Evolutionary conservation across 2,888 invertebrate species (phyloP), one percentile per base, ranked within the genome.

Genomic region (Drosophila atripex): DNA sequence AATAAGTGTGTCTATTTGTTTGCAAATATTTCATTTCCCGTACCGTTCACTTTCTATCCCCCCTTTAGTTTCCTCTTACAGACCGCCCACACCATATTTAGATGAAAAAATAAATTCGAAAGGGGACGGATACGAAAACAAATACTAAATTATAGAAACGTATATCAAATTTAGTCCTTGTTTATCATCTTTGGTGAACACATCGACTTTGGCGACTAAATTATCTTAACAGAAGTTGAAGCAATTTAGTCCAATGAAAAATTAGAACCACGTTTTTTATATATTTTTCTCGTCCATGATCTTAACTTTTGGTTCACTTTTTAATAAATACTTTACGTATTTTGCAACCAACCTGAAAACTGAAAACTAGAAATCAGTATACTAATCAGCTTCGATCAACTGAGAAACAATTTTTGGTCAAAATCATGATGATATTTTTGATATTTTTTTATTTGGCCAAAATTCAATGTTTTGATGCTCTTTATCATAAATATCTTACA

Each of bases 1-100:
- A 86, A 88, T 84, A 85, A 86, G 76, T 88, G 88, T 78, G 86
- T 88, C 84, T 88, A 86, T 88, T 88, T 88, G 88, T 86, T 88
- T 73, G 73, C 86, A 83, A 85, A 88, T 88, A 86, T 86, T 88
- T 86, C 77, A 86, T 86, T 85, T 85, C 88, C 88, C 85, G 71
- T 86, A 75, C 79, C 77, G 69, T 71, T 77, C 64, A 35, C 78
- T 60, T 76, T 30, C 60, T 16, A 41, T 41, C 57, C 4, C 21
- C 9, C 28, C 41, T 11, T 41, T 41, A 4, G 12, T 16, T 9
- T 18, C 9, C 16, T 8, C 8, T 12, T 7, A 23, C 3, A 2
- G 23, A 14, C 14, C 32, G 23, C 23, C 38, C 38, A 51, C 38
- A 46, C 25, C 45, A 30, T 32, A 16, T 21, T 49, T 39, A 25